These are phyloP conservation scores for Pseudomyrmex sp. DNA, from an alignment of 1,140 invertebrate species.

Conservation along the genomic window DNA sequence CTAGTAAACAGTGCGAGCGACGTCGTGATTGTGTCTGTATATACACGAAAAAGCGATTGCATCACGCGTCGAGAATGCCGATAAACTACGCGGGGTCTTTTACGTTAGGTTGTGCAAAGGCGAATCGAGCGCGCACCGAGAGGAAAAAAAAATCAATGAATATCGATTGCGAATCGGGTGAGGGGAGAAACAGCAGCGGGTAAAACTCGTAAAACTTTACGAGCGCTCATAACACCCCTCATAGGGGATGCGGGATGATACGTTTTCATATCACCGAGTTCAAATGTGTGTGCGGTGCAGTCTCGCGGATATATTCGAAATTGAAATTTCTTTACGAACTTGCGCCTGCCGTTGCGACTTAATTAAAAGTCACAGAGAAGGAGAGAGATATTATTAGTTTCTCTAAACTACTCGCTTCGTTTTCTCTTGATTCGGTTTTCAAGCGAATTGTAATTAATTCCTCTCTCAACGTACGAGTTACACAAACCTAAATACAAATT, in stretches of 20 bases:
- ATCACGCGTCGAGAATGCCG: slow-evolving; percentile 22
- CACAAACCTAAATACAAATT: slow-evolving; percentile 11
- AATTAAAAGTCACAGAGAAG: slow-evolving; percentile 1
- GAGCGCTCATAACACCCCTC: slow-evolving; percentile 13
- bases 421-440: not conserved
- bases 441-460: no score
- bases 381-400: no score
- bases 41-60: slow-evolving; percentile 38
- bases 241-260: not conserved
- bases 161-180: not conserved
- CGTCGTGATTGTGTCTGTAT: no score
- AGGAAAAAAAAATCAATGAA: slow-evolving; percentile 13
- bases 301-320: not conserved
- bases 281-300: not conserved
- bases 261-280: not conserved
- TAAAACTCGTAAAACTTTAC: slow-evolving; percentile 21
- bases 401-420: no score
- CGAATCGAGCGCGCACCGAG: not conserved
- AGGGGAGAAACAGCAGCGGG: not conserved
- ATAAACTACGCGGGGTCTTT: slow-evolving; percentile 3
- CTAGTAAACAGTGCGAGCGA: slow-evolving; percentile 12
- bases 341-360: not conserved
- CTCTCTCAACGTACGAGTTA: not conserved
- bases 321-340: not conserved
- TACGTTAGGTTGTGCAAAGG: not conserved